Conservation (phyloP, 2,888 invertebrate genomes). For the Tachina grossa region DNA sequence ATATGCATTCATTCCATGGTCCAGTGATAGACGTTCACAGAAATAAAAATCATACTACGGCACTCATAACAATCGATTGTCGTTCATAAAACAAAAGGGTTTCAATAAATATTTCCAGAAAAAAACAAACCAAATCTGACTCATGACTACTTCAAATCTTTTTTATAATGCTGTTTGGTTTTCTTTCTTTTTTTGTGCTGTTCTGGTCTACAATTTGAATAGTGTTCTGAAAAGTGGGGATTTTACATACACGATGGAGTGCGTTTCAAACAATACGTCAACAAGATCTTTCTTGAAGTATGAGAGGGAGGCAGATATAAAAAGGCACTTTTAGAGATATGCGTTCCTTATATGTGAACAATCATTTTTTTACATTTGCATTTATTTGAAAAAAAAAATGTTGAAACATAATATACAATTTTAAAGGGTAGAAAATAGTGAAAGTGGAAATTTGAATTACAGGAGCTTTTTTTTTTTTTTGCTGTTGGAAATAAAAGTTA, state of each 20-base stretch:
- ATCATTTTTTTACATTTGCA: neutral
- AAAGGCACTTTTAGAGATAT: slow-evolving; percentile 14
- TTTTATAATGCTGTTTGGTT: slow-evolving; percentile 33
- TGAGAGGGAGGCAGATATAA: neutral
- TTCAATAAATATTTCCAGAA: slow-evolving; percentile 1
- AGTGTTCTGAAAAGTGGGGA: slow-evolving; percentile 31
- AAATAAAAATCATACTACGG: neutral
- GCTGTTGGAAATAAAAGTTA: neutral
- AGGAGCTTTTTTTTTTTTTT: neutral
- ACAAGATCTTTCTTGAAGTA: slow-evolving; percentile 11
- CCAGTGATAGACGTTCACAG: slow-evolving; percentile 44
- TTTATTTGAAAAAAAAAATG: slow-evolving; percentile 9
- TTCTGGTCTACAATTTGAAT: neutral
- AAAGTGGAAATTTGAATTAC: neutral
- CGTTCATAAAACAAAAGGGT: slow-evolving; percentile 57
- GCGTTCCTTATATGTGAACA: neutral
- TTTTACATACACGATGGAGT: slow-evolving; percentile 16
- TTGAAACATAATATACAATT: neutral
- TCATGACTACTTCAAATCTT: slow-evolving; percentile 43
- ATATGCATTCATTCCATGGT: slow-evolving; percentile 46
- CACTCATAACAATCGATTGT: slow-evolving; percentile 20
- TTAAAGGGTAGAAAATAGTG: neutral
- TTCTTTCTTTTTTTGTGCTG: slow-evolving; percentile 4
- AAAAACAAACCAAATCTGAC: slow-evolving; percentile 7
- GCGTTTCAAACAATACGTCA: slow-evolving; percentile 17